phyloP scores from a whole-genome alignment of 2,888 invertebrate genomes.

The Hofmannophila pseudospretella region DNA sequence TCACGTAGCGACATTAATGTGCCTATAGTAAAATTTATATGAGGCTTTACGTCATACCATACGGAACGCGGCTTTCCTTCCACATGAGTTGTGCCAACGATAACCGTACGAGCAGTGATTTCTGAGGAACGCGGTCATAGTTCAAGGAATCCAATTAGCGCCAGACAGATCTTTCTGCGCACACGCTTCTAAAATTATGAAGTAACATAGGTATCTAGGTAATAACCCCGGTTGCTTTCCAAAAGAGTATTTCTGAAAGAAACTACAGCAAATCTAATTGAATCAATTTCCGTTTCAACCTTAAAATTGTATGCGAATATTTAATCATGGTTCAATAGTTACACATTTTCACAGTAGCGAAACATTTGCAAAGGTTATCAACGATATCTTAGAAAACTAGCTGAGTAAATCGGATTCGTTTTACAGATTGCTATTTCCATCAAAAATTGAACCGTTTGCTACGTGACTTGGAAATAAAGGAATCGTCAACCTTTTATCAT shows the following conservation, averaged over 20 bases:
- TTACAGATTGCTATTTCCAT: neutral
- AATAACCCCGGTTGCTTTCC: too few species aligned
- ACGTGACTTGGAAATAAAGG: neutral
- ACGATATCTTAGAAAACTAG: neutral
- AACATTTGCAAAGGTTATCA: neutral
- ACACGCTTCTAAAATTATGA: neutral
- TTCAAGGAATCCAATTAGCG: conserved; percentile 29
- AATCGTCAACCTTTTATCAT: conserved; percentile 14
- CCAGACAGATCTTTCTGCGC: neutral
- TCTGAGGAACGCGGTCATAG: conserved; percentile 38
- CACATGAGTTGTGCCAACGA: conserved; percentile 51
- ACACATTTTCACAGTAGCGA: neutral
- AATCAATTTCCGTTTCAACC: neutral
- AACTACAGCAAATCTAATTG: neutral
- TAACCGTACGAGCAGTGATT: conserved; percentile 38
- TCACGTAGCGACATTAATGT: conserved; percentile 77
- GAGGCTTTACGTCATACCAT: conserved; percentile 69
- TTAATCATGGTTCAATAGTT: neutral
- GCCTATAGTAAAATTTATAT: conserved; percentile 76
- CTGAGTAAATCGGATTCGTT: conserved; percentile 2
- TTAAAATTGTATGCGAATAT: neutral
- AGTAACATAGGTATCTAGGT: too few species aligned
- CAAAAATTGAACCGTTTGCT: neutral
- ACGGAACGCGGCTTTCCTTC: conserved; percentile 54
- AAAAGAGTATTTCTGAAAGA: too few species aligned